Evolutionary conservation across 2,113 vertebrate genomes (phyloP).

Genomic region (Monarcha castaneiventris): DNA sequence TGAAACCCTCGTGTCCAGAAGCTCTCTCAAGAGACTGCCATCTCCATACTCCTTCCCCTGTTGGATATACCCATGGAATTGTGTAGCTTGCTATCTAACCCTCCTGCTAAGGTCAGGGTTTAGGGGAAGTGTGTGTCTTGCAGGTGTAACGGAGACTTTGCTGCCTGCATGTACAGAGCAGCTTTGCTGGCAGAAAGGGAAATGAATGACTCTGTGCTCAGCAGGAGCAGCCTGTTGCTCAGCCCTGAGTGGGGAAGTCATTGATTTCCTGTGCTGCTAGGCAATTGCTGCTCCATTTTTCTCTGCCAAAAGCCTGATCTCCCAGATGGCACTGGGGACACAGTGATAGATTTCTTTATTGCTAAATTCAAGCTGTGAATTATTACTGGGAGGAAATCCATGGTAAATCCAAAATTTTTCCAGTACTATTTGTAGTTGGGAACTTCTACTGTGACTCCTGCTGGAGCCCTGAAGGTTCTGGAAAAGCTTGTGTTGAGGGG

Average conservation of each 20-base stretch:
- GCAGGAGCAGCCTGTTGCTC: slow-evolving; percentile 38
- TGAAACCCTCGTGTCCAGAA: not conserved
- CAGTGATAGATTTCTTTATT: slow-evolving; percentile 2
- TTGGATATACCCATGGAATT: not conserved
- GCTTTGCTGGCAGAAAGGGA: slow-evolving; percentile 11
- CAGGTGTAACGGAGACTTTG: not conserved
- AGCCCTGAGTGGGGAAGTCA: not conserved
- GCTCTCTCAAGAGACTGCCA: not conserved
- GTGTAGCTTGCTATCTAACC: not conserved
- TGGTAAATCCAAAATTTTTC: slow-evolving; percentile 23
- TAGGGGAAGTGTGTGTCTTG: not conserved
- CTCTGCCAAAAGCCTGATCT: slow-evolving; percentile 33
- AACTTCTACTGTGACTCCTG: not conserved
- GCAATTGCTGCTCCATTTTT: slow-evolving; percentile 29
- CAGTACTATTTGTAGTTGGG: not conserved
- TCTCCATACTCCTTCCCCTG: not conserved
- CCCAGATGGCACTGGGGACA: not conserved
- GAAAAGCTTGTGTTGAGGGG: not conserved
- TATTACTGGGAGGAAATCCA: slow-evolving; percentile 46
- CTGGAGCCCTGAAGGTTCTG: not conserved
- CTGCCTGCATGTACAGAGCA: not conserved
- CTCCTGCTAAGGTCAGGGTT: not conserved
- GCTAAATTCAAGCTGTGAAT: slow-evolving; percentile 38
- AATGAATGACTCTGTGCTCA: not conserved
- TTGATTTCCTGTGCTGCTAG: slow-evolving; percentile 21